Evolutionary conservation across 2,797 vertebrate species (phyloP).

Genomic region (Micromesistius poutassou): DNA sequence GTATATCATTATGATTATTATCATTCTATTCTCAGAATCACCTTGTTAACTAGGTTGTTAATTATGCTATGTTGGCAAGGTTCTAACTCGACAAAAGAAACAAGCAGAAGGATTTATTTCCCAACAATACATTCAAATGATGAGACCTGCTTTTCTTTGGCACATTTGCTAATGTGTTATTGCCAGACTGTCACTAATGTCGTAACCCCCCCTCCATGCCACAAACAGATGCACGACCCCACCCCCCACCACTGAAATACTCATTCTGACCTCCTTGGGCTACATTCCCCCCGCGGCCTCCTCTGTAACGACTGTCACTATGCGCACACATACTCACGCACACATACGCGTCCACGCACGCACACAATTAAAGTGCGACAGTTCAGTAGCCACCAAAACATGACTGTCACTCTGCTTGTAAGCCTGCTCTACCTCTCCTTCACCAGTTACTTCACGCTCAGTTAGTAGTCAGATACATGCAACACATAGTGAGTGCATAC

Average conservation of each 20-base stretch:
- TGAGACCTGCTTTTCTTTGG: neutral
- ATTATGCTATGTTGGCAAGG: neutral
- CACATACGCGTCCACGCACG: neutral
- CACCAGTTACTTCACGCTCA: neutral
- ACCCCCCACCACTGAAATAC: too few relatives aligned
- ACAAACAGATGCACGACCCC: neutral
- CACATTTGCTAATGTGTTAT: neutral
- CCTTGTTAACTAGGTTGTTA: neutral
- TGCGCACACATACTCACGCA: neutral
- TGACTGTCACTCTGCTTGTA: neutral
- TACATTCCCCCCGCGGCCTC: conserved; percentile 9
- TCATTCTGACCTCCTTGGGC: neutral
- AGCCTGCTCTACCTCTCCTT: neutral
- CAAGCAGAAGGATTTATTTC: neutral
- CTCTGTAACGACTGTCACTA: too few relatives aligned
- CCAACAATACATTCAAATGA: neutral
- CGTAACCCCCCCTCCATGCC: neutral
- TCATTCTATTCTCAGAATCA: too few relatives aligned
- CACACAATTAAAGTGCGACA: conserved; percentile 7
- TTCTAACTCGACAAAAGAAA: neutral
- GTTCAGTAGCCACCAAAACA: neutral
- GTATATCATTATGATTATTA: neutral
- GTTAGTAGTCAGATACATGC: neutral
- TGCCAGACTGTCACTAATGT: neutral
- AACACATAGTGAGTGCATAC: neutral